Percentiles rank a stretch among this genome's conserved stretches.
These are phyloP conservation scores for Myopa tessellatipennis DNA, from an alignment of 2,888 invertebrate genomes.

Conservation along the genomic window DNA sequence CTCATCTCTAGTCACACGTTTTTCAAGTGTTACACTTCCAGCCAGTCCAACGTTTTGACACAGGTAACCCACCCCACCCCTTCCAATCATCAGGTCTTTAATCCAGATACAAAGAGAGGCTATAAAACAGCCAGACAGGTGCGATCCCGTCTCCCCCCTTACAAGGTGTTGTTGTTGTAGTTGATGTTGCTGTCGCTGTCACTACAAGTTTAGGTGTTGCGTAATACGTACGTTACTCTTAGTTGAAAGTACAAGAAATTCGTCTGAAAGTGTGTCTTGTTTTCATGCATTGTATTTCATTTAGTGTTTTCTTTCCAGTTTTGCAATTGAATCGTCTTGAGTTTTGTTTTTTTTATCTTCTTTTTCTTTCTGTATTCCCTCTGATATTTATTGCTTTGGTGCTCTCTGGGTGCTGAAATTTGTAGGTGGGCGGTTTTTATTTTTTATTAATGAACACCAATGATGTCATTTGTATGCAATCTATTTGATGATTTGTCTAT, in stretches of 20 bases:
- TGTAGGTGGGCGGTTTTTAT: neutral
- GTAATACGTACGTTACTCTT: neutral
- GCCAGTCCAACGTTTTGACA: no score
- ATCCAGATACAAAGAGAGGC: no score
- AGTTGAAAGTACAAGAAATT: slow-evolving; percentile 7
- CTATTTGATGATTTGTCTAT: no score
- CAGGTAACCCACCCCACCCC: no score
- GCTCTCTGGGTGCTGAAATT: neutral
- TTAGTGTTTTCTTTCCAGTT: neutral
- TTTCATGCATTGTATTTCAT: neutral
- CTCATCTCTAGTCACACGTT: no score
- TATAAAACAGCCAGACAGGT: neutral
- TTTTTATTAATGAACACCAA: neutral
- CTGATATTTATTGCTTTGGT: no score
- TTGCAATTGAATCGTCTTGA: neutral
- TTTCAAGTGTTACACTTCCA: no score
- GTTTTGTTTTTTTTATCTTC: neutral
- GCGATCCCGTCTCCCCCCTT: neutral
- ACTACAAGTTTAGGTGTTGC: neutral
- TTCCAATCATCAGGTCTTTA: no score
- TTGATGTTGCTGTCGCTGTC: neutral
- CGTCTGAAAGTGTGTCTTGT: slow-evolving; percentile 12
- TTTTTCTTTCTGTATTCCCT: neutral
- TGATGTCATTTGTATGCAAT: slow-evolving; percentile 1
- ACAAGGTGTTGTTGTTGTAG: no score